Evolutionary conservation across 2,888 invertebrate species (phyloP).

Genomic region (Drosophila mettleri): DNA sequence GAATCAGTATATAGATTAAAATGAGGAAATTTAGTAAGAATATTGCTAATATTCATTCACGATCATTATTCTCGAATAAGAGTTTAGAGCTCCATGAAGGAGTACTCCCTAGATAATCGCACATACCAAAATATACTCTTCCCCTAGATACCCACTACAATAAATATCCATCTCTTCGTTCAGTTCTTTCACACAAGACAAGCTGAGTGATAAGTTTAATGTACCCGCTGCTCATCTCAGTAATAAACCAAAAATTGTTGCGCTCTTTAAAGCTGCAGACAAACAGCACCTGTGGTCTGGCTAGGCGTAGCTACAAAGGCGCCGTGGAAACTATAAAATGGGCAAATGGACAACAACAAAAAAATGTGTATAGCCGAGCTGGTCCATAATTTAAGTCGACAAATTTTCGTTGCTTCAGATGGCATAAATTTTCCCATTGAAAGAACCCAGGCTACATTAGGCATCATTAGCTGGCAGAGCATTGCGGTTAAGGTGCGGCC

Average conservation of each 20-base stretch:
- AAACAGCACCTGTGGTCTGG: slow-evolving; percentile 51
- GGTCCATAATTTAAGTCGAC: slow-evolving; percentile 55
- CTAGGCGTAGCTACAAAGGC: slow-evolving; percentile 42
- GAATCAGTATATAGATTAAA: too few relatives aligned
- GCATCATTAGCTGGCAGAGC: slow-evolving; percentile 61
- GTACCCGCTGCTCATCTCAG: slow-evolving; percentile 5
- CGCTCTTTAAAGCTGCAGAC: slow-evolving; percentile 35
- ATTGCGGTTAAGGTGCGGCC: slow-evolving; percentile 65
- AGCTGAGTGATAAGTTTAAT: background rate
- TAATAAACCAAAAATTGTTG: slow-evolving; percentile 5
- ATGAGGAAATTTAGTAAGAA: too few relatives aligned
- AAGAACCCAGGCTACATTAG: slow-evolving; percentile 59
- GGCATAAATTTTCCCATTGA: slow-evolving; percentile 72
- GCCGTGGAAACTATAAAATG: slow-evolving; percentile 61
- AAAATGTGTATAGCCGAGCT: slow-evolving; percentile 12
- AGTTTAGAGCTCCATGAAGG: too few relatives aligned
- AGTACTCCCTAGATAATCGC: too few relatives aligned
- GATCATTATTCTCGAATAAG: too few relatives aligned
- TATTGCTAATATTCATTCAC: too few relatives aligned
- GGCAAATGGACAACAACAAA: slow-evolving; percentile 17
- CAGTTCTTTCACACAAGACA: background rate
- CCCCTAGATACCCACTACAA: background rate
- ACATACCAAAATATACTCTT: too few relatives aligned
- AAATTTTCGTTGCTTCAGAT: slow-evolving; percentile 54
- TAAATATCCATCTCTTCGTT: background rate